A percentile compares a stretch with the other conserved stretches of the same genome.
phyloP scores from a whole-genome alignment of 2,797 vertebrate species.

The Catamblyrhynchus diadema region DNA sequence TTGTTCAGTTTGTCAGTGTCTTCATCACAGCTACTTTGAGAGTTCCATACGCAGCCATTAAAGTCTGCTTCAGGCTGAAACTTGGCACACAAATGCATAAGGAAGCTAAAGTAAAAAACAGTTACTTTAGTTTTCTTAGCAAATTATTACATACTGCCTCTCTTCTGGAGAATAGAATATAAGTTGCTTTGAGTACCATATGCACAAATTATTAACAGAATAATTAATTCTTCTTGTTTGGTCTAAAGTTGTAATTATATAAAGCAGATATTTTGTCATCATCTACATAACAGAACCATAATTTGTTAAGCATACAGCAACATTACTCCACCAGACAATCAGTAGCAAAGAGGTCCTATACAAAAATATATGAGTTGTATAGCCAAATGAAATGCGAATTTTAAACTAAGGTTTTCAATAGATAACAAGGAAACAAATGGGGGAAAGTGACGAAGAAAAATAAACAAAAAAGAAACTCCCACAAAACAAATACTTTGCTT shows the following conservation, averaged over 20 bases:
- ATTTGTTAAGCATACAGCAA: neutral
- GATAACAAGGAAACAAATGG: neutral
- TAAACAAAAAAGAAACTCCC: neutral
- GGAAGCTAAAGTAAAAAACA: neutral
- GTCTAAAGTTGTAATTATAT: conserved; percentile 38
- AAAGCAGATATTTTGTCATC: neutral
- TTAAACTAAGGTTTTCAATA: neutral
- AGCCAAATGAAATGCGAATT: neutral
- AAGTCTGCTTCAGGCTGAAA: conserved; percentile 23
- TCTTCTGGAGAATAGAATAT: neutral
- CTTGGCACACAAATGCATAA: neutral
- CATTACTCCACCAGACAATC: neutral
- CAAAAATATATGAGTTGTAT: neutral
- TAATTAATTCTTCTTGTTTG: conserved; percentile 24
- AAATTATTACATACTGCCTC: neutral
- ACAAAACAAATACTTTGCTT: neutral
- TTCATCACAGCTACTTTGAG: neutral
- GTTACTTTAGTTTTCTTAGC: conserved; percentile 24
- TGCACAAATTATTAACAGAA: neutral
- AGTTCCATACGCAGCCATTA: neutral
- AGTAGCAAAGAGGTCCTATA: neutral
- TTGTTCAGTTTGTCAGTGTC: conserved; percentile 6
- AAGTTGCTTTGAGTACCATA: neutral
- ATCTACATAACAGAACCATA: neutral
- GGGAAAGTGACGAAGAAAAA: neutral